A percentile compares a stretch with the other conserved stretches of the same genome.
Evolutionary conservation across 2,113 vertebrate species (phyloP).

Genomic region (Mastomys coucha): DNA sequence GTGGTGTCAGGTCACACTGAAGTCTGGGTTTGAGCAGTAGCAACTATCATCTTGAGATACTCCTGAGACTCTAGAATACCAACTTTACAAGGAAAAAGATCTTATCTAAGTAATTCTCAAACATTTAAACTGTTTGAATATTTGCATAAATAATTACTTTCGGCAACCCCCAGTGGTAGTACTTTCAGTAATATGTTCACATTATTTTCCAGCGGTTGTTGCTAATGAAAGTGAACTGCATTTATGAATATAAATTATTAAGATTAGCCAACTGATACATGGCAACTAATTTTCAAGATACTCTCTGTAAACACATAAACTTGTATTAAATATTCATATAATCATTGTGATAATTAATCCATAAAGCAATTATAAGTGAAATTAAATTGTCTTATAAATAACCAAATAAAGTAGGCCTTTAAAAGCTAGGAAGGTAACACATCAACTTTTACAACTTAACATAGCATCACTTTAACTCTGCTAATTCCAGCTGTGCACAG

Average conservation of each 20-base stretch:
- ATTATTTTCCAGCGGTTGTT: conserved; percentile 54
- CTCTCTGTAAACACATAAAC: conserved; percentile 62
- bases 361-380: conserved; percentile 72
- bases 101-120: conserved; percentile 1
- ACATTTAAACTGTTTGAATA: background rate
- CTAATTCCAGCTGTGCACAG: too few species aligned
- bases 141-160: conserved; percentile 43
- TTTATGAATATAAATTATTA: conserved; percentile 70
- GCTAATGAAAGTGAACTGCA: conserved; percentile 56
- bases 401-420: conserved; percentile 33
- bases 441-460: conserved; percentile 21
- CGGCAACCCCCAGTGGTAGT: conserved; percentile 24
- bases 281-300: conserved; percentile 73
- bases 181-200: conserved; percentile 21
- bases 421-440: background rate
- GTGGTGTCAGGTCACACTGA: background rate
- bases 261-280: conserved; percentile 51
- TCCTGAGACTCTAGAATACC: background rate
- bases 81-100: background rate
- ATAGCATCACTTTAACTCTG: background rate
- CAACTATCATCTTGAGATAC: background rate
- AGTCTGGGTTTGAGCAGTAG: background rate
- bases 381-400: conserved; percentile 68
- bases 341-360: conserved; percentile 71
- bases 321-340: conserved; percentile 79